Base-by-base conservation (phyloP, 2,113 vertebrate genomes). In the Uropsilus gracilis region DNA sequence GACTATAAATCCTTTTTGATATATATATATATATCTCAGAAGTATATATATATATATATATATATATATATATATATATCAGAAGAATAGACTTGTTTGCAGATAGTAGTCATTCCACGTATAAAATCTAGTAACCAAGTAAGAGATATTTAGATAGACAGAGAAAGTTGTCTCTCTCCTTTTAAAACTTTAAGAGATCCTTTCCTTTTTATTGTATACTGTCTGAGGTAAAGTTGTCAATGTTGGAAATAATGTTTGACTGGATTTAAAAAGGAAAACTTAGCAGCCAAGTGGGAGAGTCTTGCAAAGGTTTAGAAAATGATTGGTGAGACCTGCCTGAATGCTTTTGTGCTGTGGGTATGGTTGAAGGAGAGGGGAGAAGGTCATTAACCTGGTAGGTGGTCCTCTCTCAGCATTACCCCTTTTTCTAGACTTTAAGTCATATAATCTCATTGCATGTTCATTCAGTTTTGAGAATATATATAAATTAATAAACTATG, bases 181-280 rank as follows among this genome's bases (percentile, higher is more conserved):
- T 78, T 89, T 28, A 34, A 57, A 92, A 84, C 46, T 68, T 84
- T 78, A 8, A 22, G 22, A 61, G 30, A 71, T 68, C 34, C 17
- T 96, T 82, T 73, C 18, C 61, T 89, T 89, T 88, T 81, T 55
- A 48, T 50, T 77, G 32, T 61, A 9, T 76, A 53, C 13, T 48
- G 2, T n/a, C 17, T 72, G 80, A 18, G 50, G 50, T 53, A 18
- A 53, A 53, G 68, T 82, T 42, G 28, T 32, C 37, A 42, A 14
- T 82, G n/a, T 26, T 82, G 64, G 68, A 53, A 69, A 18, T 77
- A 69, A 78, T 61, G 11, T 76, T 26, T n/a, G 24, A 63, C 82
- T 50, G 30, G 84, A 77, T 32, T 18, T 68, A 85, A 76, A 85
- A 39, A 39, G 17, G 53, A n/a, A 63, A 46, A 50, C 48, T 82